Evolutionary conservation across 1,140 invertebrate species (phyloP), one percentile per base, ranked within the genome.

Genomic region (Caenorhabditis inopinata): DNA sequence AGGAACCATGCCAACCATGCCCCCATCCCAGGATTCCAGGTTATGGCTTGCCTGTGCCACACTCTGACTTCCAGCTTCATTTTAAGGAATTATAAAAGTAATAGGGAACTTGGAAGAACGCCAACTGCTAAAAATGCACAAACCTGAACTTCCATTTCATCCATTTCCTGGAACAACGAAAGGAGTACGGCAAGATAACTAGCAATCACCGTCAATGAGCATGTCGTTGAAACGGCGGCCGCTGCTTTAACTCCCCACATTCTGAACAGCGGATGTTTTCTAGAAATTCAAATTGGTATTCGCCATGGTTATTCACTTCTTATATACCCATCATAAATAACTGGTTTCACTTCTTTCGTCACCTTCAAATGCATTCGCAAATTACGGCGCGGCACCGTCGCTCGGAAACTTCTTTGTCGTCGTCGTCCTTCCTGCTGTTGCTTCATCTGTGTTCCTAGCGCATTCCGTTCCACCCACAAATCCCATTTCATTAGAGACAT

Each of bases 121-220:
- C 14, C 38, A 5, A 42, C 14, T 42, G 5, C 6, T 42, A 42
- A 51, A 51, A 25, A 51, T 25, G 6, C 23, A 25, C 23, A 1
- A 11, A 68, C 58, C 58, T 68, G 58, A 21, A 68, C 2, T 21
- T 68, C 58, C 3, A 68, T 68, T n/a, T 68, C 25, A 68, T 68
- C 32, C 58, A 68, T 68, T 21, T 68, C 58, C 21, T 68, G 58
- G 12, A 68, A 68, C n/a, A 68, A 9, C 21, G 29, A 29, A 68
- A 38, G 32, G 7, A 68, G 58, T 1, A 68, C 58, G 6, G 42
- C 32, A 1, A 68, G 58, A 38, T 32, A 68, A 12, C 58, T 68
- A 7, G 42, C 14, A 68, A 68, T 68, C 11, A 32, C 58, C 11
- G 9, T 16, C 2, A 68, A 42, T 2, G 58, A 68, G n/a, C 58